phyloP scores from a whole-genome alignment of 2,797 vertebrate species.

The Hephaestus fuliginosus region DNA sequence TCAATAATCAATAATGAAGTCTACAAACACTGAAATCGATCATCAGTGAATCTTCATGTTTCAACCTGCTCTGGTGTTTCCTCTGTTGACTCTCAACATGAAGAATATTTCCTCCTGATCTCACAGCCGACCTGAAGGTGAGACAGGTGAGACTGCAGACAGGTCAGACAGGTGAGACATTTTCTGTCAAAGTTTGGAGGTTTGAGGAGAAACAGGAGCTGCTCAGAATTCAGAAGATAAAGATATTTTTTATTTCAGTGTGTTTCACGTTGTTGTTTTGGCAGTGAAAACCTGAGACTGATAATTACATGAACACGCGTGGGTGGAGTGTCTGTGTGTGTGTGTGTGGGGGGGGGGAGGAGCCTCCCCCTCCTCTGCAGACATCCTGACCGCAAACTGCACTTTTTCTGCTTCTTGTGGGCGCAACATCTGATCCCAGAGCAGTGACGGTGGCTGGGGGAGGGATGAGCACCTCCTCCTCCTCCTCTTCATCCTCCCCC shows the following conservation, averaged over 20 bases:
- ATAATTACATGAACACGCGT: slow-evolving; percentile 55
- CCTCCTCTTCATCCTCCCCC: too few relatives aligned
- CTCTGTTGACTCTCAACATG: too few relatives aligned
- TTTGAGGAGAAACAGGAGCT: neutral
- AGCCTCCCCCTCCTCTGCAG: too few relatives aligned
- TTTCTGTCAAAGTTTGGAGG: too few relatives aligned
- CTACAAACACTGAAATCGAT: neutral
- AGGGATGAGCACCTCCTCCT: neutral
- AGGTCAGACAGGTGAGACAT: too few relatives aligned
- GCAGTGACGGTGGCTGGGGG: slow-evolving; percentile 27
- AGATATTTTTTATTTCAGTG: neutral
- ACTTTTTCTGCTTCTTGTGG: neutral
- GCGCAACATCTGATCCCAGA: neutral
- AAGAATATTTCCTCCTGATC: too few relatives aligned
- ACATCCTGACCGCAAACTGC: neutral
- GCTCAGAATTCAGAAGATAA: neutral
- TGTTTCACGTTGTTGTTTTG: slow-evolving; percentile 17
- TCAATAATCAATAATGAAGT: too few relatives aligned
- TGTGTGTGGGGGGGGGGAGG: neutral
- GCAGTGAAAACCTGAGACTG: slow-evolving; percentile 38
- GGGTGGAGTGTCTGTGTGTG: slow-evolving; percentile 44
- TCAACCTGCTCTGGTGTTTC: too few relatives aligned
- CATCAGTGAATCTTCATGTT: neutral
- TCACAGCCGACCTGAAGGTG: too few relatives aligned
- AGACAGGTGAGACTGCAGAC: too few relatives aligned